These are phyloP conservation scores for Adelphocoris suturalis DNA, from an alignment of 2,888 invertebrate genomes.

Conservation along the genomic window DNA sequence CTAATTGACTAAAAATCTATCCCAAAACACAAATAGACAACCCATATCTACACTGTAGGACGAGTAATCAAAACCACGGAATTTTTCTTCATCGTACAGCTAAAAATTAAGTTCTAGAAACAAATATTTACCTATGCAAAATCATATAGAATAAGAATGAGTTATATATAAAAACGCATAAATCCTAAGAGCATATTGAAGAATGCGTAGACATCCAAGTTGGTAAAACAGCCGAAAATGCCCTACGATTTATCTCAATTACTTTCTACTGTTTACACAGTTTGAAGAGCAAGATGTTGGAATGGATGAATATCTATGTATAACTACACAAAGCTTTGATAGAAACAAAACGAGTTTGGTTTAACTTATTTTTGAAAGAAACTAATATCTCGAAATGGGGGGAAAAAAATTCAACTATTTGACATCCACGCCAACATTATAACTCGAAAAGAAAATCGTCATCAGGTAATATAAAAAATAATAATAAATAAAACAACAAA, in stretches of 20 bases:
- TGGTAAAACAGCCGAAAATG: not conserved
- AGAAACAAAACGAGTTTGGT: not conserved
- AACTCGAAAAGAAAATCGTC: not conserved
- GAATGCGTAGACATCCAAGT: not conserved
- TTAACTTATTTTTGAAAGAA: not conserved
- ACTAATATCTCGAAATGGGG: not conserved
- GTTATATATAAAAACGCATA: not conserved
- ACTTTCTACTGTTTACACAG: not conserved
- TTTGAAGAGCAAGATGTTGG: not conserved
- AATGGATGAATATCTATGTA: not conserved
- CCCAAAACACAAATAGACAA: slow-evolving; percentile 61
- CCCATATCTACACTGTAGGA: slow-evolving; percentile 50
- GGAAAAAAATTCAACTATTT: no score
- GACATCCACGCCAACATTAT: no score
- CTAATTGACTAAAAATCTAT: slow-evolving; percentile 41
- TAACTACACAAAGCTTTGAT: not conserved
- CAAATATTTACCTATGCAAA: not conserved
- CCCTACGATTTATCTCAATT: not conserved
- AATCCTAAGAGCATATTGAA: not conserved
- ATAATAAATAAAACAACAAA: not conserved
- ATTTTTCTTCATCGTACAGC: slow-evolving; percentile 44
- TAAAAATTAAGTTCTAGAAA: not conserved
- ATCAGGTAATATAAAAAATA: not conserved
- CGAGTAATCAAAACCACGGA: slow-evolving; percentile 42
- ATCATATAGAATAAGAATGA: not conserved